Percentiles rank a stretch among this genome's conserved stretches.
Evolutionary conservation across 2,888 invertebrate species (phyloP).

Genomic region (Homarus gammarus): DNA sequence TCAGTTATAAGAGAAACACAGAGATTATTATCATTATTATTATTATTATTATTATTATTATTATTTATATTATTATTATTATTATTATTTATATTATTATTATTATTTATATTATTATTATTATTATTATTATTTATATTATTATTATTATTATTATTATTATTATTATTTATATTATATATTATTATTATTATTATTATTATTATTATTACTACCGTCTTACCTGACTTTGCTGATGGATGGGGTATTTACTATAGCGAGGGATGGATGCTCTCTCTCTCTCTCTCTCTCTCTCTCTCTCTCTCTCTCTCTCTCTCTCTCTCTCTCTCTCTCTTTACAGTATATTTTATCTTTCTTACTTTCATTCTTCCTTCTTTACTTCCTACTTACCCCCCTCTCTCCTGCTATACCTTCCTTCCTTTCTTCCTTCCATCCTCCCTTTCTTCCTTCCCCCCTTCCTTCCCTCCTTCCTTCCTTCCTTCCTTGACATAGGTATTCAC

Average conservation of each 20-base stretch:
- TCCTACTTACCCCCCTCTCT: not conserved
- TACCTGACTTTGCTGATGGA: too few relatives aligned
- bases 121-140: too few relatives aligned
- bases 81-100: not conserved
- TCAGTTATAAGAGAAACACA: too few relatives aligned
- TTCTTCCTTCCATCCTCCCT: not conserved
- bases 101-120: not conserved
- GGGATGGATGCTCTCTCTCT: too few relatives aligned
- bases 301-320: slow-evolving; percentile 11
- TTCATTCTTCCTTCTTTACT: not conserved
- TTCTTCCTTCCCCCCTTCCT: not conserved
- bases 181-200: too few relatives aligned
- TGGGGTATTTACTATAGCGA: too few relatives aligned
- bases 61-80: not conserved
- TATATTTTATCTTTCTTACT: not conserved
- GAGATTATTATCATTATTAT: too few relatives aligned
- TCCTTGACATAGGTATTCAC: too few relatives aligned
- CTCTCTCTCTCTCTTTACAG: not conserved
- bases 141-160: too few relatives aligned
- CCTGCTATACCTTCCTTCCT: not conserved
- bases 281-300: not conserved
- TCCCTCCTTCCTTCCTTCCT: not conserved
- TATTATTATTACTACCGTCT: too few relatives aligned
- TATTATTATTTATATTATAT: too few relatives aligned
- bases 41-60: not conserved